Percentiles rank a stretch among this genome's conserved stretches.
Conservation (phyloP, 2,888 invertebrate genomes). For the Amitus sp. region DNA sequence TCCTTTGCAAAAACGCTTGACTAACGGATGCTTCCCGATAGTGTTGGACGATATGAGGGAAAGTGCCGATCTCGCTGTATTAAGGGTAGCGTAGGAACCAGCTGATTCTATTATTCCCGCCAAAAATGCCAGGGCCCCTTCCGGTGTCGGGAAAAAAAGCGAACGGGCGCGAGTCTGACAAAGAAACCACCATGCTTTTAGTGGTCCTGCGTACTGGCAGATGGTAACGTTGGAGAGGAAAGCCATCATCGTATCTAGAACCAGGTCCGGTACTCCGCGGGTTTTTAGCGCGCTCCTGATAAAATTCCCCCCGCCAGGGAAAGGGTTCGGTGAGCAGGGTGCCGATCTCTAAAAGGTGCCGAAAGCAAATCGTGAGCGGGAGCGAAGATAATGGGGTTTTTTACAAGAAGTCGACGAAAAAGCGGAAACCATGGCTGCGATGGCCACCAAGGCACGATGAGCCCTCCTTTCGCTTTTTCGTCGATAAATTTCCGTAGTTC, state of each 20-base stretch:
- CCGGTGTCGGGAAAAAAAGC: slow-evolving; percentile 9
- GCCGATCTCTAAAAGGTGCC: slow-evolving; percentile 15
- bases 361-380: slow-evolving; percentile 31
- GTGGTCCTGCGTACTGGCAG: slow-evolving; percentile 24
- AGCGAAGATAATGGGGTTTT: slow-evolving; percentile 25
- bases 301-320: slow-evolving; percentile 13
- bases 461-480: slow-evolving; percentile 40
- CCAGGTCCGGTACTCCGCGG: background rate
- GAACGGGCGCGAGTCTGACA: slow-evolving; percentile 10
- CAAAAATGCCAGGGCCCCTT: slow-evolving; percentile 20
- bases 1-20: slow-evolving; percentile 37
- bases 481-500: slow-evolving; percentile 43
- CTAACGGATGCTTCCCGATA: background rate
- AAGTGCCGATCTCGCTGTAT: background rate
- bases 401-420: slow-evolving; percentile 16
- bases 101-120: slow-evolving; percentile 1
- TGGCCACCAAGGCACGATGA: background rate
- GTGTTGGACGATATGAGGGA: background rate
- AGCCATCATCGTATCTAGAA: slow-evolving; percentile 8
- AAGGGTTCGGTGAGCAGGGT: slow-evolving; percentile 7
- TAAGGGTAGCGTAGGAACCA: slow-evolving; percentile 8
- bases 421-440: slow-evolving; percentile 47
- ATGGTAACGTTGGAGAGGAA: no score
- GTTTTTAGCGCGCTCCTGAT: background rate
- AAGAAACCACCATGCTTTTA: slow-evolving; percentile 29